These are phyloP conservation scores for Neolamprologus multifasciatus DNA, from an alignment of 2,797 vertebrate species.

Conservation along the genomic window DNA sequence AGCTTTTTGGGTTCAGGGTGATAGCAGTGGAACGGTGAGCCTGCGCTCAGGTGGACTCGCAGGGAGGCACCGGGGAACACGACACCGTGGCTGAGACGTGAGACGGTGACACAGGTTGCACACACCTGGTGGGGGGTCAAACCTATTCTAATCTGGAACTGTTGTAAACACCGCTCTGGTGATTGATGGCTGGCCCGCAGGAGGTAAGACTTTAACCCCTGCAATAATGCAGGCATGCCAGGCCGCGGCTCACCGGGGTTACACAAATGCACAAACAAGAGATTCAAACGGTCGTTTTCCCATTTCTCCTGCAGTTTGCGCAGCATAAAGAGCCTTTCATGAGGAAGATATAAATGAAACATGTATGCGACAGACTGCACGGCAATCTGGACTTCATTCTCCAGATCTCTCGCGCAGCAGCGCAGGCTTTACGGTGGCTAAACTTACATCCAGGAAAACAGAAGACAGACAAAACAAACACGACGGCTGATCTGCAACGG, in stretches of 20 bases:
- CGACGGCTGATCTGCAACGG: conserved; percentile 8
- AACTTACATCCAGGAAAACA: conserved; percentile 35
- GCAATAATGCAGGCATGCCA: conserved; percentile 29
- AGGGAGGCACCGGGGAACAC: conserved; percentile 22
- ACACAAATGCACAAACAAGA: conserved; percentile 38
- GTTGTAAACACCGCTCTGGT: conserved; percentile 17
- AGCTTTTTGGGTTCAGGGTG: conserved; percentile 38
- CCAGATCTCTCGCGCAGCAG: neutral
- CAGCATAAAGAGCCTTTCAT: neutral
- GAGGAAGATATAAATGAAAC: conserved; percentile 14
- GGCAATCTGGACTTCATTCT: conserved; percentile 27
- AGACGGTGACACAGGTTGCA: conserved; percentile 32
- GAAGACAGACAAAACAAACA: conserved; percentile 48
- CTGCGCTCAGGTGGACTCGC: conserved; percentile 33
- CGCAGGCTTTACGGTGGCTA: conserved; percentile 5
- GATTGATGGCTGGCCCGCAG: conserved; percentile 38
- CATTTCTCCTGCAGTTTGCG: neutral
- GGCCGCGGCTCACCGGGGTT: conserved; percentile 5
- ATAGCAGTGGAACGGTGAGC: conserved; percentile 31
- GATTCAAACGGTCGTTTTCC: conserved; percentile 5
- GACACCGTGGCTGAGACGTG: conserved; percentile 32
- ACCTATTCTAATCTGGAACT: conserved; percentile 29
- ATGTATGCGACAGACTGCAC: neutral
- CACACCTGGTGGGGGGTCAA: conserved; percentile 55
- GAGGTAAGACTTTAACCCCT: conserved; percentile 23